phyloP scores from a whole-genome alignment of 2,888 invertebrate species.

The Athripsodes cinereus region DNA sequence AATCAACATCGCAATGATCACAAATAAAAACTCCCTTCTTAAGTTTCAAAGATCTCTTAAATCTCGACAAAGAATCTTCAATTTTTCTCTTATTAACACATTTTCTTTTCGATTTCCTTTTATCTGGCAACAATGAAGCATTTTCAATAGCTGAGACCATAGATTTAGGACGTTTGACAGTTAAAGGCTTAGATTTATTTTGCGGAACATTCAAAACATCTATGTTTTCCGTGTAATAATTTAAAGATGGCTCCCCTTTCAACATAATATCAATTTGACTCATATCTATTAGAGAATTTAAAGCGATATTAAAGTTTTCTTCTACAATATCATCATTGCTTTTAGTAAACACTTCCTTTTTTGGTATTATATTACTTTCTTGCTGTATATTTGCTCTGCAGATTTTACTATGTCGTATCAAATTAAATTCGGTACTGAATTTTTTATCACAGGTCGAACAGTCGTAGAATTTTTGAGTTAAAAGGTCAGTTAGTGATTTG shows the following conservation, averaged over 20 bases:
- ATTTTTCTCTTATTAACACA: background rate
- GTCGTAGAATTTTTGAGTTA: slow-evolving; percentile 5
- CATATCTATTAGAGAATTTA: no score
- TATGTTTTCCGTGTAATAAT: no score
- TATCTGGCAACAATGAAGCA: no score
- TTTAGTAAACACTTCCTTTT: no score
- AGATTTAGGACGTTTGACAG: no score
- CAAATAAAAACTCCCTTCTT: background rate
- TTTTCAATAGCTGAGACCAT: no score
- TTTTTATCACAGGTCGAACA: slow-evolving; percentile 4
- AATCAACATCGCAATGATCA: slow-evolving; percentile 3
- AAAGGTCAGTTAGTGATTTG: background rate
- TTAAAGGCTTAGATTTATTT: no score
- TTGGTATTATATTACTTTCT: no score
- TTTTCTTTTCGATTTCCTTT: background rate
- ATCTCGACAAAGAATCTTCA: background rate
- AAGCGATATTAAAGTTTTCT: no score
- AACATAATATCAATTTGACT: background rate
- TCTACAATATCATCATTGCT: no score
- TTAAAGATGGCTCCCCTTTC: background rate
- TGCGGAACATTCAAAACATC: no score
- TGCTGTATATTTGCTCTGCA: background rate
- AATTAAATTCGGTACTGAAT: slow-evolving; percentile 1
- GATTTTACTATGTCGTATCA: background rate
- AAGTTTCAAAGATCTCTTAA: background rate